Percentiles rank a stretch among this genome's conserved stretches.
phyloP scores from a whole-genome alignment of 2,888 invertebrate species.

The Brachypalpus laphriformis region DNA sequence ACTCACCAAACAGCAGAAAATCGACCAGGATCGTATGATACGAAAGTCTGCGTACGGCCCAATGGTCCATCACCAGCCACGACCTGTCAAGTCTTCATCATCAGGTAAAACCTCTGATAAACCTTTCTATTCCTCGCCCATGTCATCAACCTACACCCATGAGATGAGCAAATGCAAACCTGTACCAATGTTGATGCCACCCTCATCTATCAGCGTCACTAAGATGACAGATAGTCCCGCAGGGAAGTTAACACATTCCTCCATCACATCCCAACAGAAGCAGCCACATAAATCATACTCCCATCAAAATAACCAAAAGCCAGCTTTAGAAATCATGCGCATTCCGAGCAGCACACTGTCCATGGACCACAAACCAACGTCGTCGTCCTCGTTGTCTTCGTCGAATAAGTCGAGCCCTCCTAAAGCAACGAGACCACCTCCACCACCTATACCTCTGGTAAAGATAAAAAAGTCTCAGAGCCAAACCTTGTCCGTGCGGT shows the following conservation, averaged over 20 bases:
- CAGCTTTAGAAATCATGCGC: slow-evolving; percentile 80
- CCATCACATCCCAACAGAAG: slow-evolving; percentile 65
- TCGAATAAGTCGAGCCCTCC: slow-evolving; percentile 75
- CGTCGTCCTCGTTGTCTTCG: background rate
- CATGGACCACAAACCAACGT: slow-evolving; percentile 62
- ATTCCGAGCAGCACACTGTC: slow-evolving; percentile 71
- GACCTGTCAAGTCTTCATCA: slow-evolving; percentile 31
- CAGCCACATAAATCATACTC: slow-evolving; percentile 60
- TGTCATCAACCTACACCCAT: slow-evolving; percentile 77
- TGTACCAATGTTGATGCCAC: slow-evolving; percentile 77
- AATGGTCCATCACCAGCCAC: slow-evolving; percentile 42
- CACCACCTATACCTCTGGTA: slow-evolving; percentile 84
- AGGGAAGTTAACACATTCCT: slow-evolving; percentile 45
- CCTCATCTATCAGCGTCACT: slow-evolving; percentile 79
- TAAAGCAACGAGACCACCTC: slow-evolving; percentile 83
- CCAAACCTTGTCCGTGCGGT: slow-evolving; percentile 75
- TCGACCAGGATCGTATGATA: slow-evolving; percentile 76
- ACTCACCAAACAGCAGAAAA: slow-evolving; percentile 77
- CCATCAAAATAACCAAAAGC: slow-evolving; percentile 74
- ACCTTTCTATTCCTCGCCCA: slow-evolving; percentile 76
- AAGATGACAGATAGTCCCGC: slow-evolving; percentile 48
- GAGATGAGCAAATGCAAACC: slow-evolving; percentile 75
- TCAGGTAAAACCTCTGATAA: slow-evolving; percentile 72
- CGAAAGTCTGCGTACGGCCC: slow-evolving; percentile 74
- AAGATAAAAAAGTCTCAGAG: slow-evolving; percentile 82